phyloP scores from a whole-genome alignment of 1,140 invertebrate genomes.

The Rhopalosiphum padi region DNA sequence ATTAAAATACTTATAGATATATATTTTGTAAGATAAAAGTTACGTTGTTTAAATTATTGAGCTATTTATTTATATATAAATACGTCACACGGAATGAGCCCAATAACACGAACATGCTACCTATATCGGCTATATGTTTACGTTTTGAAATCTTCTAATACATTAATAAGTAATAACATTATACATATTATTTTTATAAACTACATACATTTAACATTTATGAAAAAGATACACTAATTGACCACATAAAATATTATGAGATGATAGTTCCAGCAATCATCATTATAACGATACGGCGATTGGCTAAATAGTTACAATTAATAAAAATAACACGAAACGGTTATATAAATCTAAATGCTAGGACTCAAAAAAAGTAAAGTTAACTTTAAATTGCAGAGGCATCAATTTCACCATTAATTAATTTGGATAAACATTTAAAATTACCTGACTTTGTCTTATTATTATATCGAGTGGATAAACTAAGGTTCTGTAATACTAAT shows the following conservation, averaged over 20 bases:
- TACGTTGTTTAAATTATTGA: background rate
- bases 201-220: background rate
- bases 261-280: background rate
- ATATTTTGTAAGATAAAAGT: too few relatives aligned
- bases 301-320: too few relatives aligned
- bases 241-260: too few relatives aligned
- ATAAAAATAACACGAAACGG: background rate
- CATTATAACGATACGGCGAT: background rate
- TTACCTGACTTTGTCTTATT: background rate
- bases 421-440: background rate
- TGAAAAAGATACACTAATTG: background rate
- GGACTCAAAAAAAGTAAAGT: background rate
- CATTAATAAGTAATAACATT: background rate
- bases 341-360: background rate
- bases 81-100: background rate
- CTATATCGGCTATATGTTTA: too few relatives aligned
- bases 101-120: background rate
- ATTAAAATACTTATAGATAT: too few relatives aligned
- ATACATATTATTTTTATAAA: too few relatives aligned
- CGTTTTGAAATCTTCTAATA: background rate
- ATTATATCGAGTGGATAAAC: background rate
- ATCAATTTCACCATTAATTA: background rate
- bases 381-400: background rate
- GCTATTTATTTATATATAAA: background rate
- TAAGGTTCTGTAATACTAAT: too few relatives aligned